Base-by-base conservation (phyloP, 1,140 invertebrate species). In the Cryptotermes secundus region DNA sequence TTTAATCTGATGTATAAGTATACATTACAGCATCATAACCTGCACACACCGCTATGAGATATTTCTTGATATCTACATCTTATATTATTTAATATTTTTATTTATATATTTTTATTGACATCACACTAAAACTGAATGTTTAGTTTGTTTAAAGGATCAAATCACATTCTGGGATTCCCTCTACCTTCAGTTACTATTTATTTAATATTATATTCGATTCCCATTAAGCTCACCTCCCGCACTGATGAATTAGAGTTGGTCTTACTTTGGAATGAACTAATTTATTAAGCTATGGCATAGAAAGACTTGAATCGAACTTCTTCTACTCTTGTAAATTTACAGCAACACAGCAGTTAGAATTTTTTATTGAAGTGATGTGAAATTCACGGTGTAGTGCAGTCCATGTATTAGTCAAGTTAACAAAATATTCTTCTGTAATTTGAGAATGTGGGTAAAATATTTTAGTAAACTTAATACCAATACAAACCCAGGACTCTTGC, bases 121-220 rank as follows among this genome's bases (percentile, higher is more conserved):
- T 72, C 31, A 72, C 59, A 72, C 26, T 31, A 72, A 72, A 72
- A 72, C 59, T 72, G 59, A 72, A 72, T 72, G 26, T 72, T 59
- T 72, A 72, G 59, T 31, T 72, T 72, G 26, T 72, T 72, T n/a
- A 72, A 72, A 72, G 59, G 59, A 31, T 72, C 59, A 72, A 72
- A 72, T 72, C 59, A 72, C 59, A 72, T 72, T 31, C 26, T 72
- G 59, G 59, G 45, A 72, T 26, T 72, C 59, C 59, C 59, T 72
- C 59, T 72, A 72, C 31, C n/a, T n/a, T 72, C 59, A 72, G 31
- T 72, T n/a, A 72, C 59, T 72, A 72, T 72, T 72, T 72, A 72
- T 31, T n/a, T 26, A 72, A 72, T 72, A 72, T 72, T 72, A 72
- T 72, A 72, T 72, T 72, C 31, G 31, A 14, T 72, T 31, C 59